Evolutionary conservation across 2,797 vertebrate species (phyloP).

Genomic region (Dallia pectoralis): DNA sequence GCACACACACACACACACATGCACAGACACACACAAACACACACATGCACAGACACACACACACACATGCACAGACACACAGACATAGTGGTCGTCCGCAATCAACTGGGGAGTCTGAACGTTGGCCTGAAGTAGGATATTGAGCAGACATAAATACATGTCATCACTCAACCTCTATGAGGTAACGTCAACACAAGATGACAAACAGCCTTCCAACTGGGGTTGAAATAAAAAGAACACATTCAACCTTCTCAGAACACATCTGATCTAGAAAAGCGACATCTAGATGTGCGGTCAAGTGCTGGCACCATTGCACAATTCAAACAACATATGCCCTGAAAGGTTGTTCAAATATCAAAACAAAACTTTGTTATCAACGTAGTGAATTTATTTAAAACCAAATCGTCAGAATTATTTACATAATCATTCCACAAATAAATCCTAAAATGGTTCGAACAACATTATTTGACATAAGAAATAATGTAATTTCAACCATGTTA

Average conservation of each 20-base stretch:
- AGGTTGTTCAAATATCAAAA: too few species aligned
- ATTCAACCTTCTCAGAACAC: constrained; percentile 3
- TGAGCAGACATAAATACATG: constrained; percentile 13
- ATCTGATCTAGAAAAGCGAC: not conserved
- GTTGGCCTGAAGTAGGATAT: constrained; percentile 7
- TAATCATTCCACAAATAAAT: too few species aligned
- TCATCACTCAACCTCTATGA: constrained; percentile 3
- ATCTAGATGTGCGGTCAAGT: not conserved
- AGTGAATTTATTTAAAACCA: too few species aligned
- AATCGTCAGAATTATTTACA: too few species aligned
- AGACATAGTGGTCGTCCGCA: not conserved
- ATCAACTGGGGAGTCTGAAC: constrained; percentile 8
- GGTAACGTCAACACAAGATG: constrained; percentile 3
- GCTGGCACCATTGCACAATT: too few species aligned
- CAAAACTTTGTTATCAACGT: too few species aligned
- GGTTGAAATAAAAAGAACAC: constrained; percentile 1
- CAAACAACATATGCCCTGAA: too few species aligned
- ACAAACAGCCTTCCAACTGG: constrained; percentile 11
- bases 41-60: not conserved
- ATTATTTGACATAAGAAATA: too few species aligned
- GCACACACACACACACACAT: constrained; percentile 1
- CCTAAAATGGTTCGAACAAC: too few species aligned
- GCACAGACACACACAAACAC: not conserved
- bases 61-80: not conserved
- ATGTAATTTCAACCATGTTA: too few species aligned